phyloP scores from a whole-genome alignment of 2,797 vertebrate species.

The Babyrousa celebensis region DNA sequence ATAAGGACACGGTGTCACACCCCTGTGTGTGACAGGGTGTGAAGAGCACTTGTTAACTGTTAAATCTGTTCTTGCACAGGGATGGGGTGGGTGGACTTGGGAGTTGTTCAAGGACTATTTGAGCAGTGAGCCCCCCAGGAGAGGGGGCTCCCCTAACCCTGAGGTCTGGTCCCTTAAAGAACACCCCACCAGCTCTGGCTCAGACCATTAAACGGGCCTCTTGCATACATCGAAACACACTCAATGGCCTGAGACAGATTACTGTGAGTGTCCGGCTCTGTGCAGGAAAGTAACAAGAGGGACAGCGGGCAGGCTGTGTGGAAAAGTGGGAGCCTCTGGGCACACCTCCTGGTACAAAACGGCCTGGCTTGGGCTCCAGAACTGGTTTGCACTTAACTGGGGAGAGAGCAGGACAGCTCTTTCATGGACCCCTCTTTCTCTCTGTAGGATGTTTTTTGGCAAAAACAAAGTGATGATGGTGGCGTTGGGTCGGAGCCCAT shows the following conservation, averaged over 20 bases:
- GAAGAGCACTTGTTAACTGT: not conserved
- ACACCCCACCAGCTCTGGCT: not conserved
- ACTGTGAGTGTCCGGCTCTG: not conserved
- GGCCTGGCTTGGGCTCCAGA: not conserved
- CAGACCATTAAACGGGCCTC: not conserved
- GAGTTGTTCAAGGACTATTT: not conserved
- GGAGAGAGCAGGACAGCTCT: fast-evolving
- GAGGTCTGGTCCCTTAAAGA: not conserved
- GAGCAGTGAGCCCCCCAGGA: not conserved
- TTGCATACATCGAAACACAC: fast-evolving
- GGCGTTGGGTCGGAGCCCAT: conserved; percentile 95
- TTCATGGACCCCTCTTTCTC: not conserved
- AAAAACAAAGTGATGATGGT: conserved; percentile 99
- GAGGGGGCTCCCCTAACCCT: not conserved
- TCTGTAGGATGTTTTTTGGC: conserved; percentile 97
- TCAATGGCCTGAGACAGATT: not conserved
- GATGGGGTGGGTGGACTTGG: not conserved
- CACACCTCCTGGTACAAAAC: not conserved
- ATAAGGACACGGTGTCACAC: not conserved
- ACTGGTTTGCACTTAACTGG: not conserved
- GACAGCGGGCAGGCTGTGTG: no score
- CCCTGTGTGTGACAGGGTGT: no score
- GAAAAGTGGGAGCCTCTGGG: not conserved
- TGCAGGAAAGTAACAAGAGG: not conserved
- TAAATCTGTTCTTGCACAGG: not conserved